Percentiles rank a stretch among this genome's conserved stretches.
Conservation (phyloP, 2,888 invertebrate species). For the Drosophila suboccidentalis region DNA sequence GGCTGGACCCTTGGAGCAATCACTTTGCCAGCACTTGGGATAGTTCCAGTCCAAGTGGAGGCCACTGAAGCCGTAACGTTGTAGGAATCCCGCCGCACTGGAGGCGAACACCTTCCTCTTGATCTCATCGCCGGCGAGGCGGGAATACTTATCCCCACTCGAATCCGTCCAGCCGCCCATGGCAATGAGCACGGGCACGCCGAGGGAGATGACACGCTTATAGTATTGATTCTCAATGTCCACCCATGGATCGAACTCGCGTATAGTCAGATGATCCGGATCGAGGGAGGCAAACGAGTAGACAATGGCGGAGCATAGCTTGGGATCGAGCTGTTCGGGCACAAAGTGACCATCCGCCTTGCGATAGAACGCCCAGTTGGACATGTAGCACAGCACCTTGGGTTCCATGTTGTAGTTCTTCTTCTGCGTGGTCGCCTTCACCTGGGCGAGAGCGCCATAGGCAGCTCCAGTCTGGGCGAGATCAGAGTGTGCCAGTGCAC, state of each 20-base stretch:
- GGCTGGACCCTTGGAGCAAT: slow-evolving; percentile 92
- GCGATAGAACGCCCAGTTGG: slow-evolving; percentile 95
- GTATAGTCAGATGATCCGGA: slow-evolving; percentile 91
- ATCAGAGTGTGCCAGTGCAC: slow-evolving; percentile 58
- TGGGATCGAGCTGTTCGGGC: slow-evolving; percentile 93
- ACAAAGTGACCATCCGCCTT: slow-evolving; percentile 93
- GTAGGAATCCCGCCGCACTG: slow-evolving; percentile 90
- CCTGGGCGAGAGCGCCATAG: slow-evolving; percentile 78
- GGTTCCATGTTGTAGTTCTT: slow-evolving; percentile 79
- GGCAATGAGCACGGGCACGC: slow-evolving; percentile 90
- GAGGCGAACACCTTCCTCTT: slow-evolving; percentile 90
- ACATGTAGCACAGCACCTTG: slow-evolving; percentile 93
- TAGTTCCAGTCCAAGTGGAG: slow-evolving; percentile 98
- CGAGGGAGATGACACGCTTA: slow-evolving; percentile 90
- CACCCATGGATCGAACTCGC: slow-evolving; percentile 94
- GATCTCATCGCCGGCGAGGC: slow-evolving; percentile 89
- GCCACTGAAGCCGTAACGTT: slow-evolving; percentile 92
- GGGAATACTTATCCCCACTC: slow-evolving; percentile 94
- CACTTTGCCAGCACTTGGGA: slow-evolving; percentile 96
- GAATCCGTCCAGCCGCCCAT: slow-evolving; percentile 99
- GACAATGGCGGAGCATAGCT: slow-evolving; percentile 94
- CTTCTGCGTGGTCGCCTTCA: slow-evolving; percentile 59
- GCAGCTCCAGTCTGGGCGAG: slow-evolving; percentile 39
- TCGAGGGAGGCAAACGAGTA: slow-evolving; percentile 96
- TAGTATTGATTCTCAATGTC: slow-evolving; percentile 95